Evolutionary conservation across 2,113 vertebrate species (phyloP).

Genomic region (Syngnathoides biaculeatus): DNA sequence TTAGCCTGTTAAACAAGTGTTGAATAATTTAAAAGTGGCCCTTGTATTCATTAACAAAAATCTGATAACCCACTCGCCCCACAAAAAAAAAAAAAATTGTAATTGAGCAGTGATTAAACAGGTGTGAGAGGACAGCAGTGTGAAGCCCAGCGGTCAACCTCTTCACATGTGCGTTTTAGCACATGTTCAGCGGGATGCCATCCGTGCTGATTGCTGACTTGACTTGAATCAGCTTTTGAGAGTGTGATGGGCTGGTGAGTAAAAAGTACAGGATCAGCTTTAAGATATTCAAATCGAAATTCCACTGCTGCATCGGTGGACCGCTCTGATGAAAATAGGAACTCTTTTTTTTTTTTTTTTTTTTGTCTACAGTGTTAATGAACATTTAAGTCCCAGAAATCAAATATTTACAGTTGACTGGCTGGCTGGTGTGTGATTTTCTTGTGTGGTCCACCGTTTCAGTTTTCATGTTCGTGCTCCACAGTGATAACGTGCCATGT

Average conservation of each 20-base stretch:
- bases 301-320: neutral
- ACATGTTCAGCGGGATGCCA: constrained; percentile 37
- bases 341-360: neutral
- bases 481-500: constrained; percentile 54
- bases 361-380: constrained; percentile 21
- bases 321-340: neutral
- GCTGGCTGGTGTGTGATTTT: neutral
- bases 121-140: constrained; percentile 33
- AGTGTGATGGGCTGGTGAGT: constrained; percentile 16
- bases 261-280: constrained; percentile 42
- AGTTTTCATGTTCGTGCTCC: constrained; percentile 15
- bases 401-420: neutral
- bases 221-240: constrained; percentile 52
- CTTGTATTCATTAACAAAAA: neutral
- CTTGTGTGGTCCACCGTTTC: neutral
- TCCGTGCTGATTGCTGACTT: constrained; percentile 32
- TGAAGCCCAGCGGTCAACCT: constrained; percentile 24
- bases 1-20: neutral
- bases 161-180: constrained; percentile 65
- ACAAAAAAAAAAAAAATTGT: neutral
- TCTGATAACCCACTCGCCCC: too few relatives aligned
- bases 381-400: constrained; percentile 4
- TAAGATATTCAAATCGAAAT: constrained; percentile 39
- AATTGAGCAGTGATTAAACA: constrained; percentile 5
- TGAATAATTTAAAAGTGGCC: neutral